Percentiles rank a stretch among this genome's conserved stretches.
These are phyloP conservation scores for Xenopus borealis DNA, from an alignment of 2,113 vertebrate genomes.

Conservation along the genomic window DNA sequence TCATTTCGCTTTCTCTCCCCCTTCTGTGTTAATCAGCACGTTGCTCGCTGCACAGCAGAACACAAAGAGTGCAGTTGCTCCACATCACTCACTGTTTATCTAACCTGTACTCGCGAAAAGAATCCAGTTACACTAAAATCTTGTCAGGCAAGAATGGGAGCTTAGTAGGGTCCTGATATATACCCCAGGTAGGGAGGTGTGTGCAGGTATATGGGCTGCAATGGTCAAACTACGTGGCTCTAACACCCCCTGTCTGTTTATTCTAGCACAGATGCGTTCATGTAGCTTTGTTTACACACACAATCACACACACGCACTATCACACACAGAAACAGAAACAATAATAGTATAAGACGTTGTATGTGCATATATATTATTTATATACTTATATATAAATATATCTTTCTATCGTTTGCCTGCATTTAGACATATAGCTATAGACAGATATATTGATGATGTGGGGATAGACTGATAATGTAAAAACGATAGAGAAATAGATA, in stretches of 20 bases:
- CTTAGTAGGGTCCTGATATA: constrained; percentile 56
- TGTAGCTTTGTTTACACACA: background rate
- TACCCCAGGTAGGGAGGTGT: background rate
- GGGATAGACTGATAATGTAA: too few relatives aligned
- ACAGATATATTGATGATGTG: too few relatives aligned
- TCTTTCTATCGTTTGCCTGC: too few relatives aligned
- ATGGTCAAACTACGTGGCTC: too few relatives aligned
- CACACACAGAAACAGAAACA: background rate
- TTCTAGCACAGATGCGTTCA: too few relatives aligned
- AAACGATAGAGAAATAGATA: too few relatives aligned
- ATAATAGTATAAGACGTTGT: too few relatives aligned
- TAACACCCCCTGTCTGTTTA: too few relatives aligned
- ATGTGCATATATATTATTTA: too few relatives aligned
- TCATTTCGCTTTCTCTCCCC: constrained; percentile 78
- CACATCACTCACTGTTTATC: constrained; percentile 83
- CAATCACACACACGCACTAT: background rate
- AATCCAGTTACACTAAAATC: constrained; percentile 75
- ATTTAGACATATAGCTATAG: too few relatives aligned
- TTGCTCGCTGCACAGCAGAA: constrained; percentile 83
- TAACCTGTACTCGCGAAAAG: constrained; percentile 76
- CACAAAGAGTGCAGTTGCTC: constrained; percentile 81
- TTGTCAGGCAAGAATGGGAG: constrained; percentile 71
- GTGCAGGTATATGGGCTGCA: too few relatives aligned
- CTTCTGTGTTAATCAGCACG: constrained; percentile 88
- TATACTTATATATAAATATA: too few relatives aligned